These are phyloP conservation scores for Conomelus anceps DNA, from an alignment of 2,888 invertebrate genomes.

Conservation along the genomic window DNA sequence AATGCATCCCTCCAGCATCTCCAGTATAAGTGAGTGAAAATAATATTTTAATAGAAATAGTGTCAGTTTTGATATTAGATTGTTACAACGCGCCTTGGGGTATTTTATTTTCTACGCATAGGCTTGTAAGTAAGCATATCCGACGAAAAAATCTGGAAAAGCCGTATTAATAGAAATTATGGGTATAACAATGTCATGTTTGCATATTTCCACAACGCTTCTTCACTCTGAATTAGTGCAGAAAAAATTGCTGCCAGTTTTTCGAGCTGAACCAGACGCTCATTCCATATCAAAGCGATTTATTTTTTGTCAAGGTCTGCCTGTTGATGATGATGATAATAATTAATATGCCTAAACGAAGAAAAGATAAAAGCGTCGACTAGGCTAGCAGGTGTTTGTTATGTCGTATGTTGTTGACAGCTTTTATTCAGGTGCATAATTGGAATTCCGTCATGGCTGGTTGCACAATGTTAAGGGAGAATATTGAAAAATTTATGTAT, in stretches of 20 bases:
- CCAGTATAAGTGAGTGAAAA: too few species aligned
- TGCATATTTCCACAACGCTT: too few species aligned
- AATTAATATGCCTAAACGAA: not conserved
- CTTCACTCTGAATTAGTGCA: too few species aligned
- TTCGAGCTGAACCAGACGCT: not conserved
- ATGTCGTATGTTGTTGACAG: not conserved
- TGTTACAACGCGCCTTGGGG: too few species aligned
- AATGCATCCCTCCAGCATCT: too few species aligned
- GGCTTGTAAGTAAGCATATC: too few species aligned
- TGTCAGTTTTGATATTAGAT: too few species aligned
- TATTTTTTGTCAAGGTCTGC: not conserved
- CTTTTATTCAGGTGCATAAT: not conserved
- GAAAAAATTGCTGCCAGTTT: not conserved
- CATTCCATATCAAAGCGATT: not conserved
- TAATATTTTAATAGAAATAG: too few species aligned
- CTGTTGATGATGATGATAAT: not conserved
- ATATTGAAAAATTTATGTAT: not conserved
- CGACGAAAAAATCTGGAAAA: too few species aligned
- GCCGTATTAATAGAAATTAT: too few species aligned
- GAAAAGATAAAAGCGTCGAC: not conserved
- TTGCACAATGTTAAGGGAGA: not conserved
- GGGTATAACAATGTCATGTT: too few species aligned
- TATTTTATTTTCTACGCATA: too few species aligned
- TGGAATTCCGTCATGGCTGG: not conserved
- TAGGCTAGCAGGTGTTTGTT: not conserved